Base-by-base conservation (phyloP, 2,797 vertebrate genomes). In the Gallinago nigripennis region DNA sequence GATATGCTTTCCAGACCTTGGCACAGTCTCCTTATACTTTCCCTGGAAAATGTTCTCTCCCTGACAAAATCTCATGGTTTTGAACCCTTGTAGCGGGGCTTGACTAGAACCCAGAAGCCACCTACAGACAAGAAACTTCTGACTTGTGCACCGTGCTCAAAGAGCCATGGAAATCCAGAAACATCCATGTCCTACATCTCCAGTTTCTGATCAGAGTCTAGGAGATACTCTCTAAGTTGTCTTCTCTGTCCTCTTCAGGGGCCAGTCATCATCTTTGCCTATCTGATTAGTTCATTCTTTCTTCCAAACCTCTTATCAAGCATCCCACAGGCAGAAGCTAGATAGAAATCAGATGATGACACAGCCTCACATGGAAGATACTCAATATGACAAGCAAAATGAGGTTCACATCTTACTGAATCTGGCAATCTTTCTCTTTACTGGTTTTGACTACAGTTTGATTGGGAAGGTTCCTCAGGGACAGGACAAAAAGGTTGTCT, bases 171-270 rank as follows among this genome's bases (percentile, higher is more conserved):
- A 88, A 88, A 71, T 24, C 28, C 50, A 83, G 33, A 87, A 56
- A 54, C 2, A 3, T 25, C 23, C 41, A n/a, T 1, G 17, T 35
- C n/a, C 48, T 31, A 4, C 1, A 0, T 45, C 57, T 78, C 35
- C 20, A 21, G 8, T 11, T 93, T 86, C 77, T 69, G 33, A 56
- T 19, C 33, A 54, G 9, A 66, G 39, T 21, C 63, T 43, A 60
- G 31, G 17, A 57, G 25, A 61, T 0, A 1, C 7, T 63, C 30
- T 72, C 16, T 64, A 37, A 71, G 69, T 3, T 37, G 24, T 43
- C 28, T 37, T 90, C 33, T 18, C 21, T 48, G 24, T 41, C 15
- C 6, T 66, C 58, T 33, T 50, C 14, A 81, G 37, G 16, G 14
- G 54, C 33, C n/a, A 88, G 1, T 21, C 57, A 81, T n/a, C 33